phyloP scores from a whole-genome alignment of 2,797 vertebrate species.

The Bucorvus abyssinicus region DNA sequence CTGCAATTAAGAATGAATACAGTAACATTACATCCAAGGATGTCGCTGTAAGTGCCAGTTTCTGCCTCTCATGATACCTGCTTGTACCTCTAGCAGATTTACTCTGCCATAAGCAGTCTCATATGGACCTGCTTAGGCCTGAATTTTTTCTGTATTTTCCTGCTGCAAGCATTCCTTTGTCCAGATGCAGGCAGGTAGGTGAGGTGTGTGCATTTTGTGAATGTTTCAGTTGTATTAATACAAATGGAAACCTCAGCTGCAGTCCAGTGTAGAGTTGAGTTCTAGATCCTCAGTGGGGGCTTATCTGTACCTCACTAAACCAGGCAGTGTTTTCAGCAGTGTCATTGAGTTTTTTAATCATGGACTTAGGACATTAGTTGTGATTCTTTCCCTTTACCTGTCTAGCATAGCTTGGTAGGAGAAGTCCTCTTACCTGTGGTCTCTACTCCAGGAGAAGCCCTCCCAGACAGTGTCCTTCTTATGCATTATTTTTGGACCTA shows the following conservation, averaged over 20 bases:
- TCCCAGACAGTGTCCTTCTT: background rate
- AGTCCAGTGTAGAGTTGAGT: background rate
- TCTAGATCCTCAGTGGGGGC: background rate
- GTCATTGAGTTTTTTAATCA: background rate
- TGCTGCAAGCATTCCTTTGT: background rate
- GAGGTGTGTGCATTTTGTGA: background rate
- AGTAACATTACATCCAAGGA: background rate
- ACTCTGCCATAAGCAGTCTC: background rate
- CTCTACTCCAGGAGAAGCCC: background rate
- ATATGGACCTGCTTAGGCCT: background rate
- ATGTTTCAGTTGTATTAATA: background rate
- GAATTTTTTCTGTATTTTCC: background rate
- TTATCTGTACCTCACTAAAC: background rate
- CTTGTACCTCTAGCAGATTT: background rate
- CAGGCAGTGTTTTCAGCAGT: background rate
- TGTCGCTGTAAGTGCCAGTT: background rate
- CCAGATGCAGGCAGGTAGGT: background rate
- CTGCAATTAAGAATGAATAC: background rate
- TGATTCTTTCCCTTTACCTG: background rate
- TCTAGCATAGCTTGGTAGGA: background rate
- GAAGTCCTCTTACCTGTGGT: background rate
- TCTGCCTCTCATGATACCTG: background rate
- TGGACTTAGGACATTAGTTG: background rate
- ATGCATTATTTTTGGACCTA: background rate
- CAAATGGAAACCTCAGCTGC: background rate